A percentile compares a stretch with the other conserved stretches of the same genome.
phyloP scores from a whole-genome alignment of 2,888 invertebrate species.

The Amphimallon solstitiale region DNA sequence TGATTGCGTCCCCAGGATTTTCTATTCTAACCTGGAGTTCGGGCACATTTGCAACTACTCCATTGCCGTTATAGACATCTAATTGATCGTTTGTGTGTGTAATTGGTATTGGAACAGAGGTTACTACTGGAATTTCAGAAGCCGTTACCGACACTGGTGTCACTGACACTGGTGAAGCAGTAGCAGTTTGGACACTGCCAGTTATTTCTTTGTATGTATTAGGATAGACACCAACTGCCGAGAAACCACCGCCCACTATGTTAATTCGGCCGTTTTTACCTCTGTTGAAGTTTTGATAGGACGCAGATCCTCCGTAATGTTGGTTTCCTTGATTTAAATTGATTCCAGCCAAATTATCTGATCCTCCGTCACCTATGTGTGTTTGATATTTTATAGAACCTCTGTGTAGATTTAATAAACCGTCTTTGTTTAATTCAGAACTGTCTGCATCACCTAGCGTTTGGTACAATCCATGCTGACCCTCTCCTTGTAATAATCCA shows the following conservation, averaged over 20 bases:
- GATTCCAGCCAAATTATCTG: not conserved
- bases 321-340: not conserved
- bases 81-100: constrained; percentile 49
- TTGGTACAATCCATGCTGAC: not conserved
- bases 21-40: constrained; percentile 56
- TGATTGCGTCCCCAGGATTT: constrained; percentile 25
- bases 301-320: not conserved
- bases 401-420: not conserved
- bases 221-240: constrained; percentile 51
- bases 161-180: constrained; percentile 40
- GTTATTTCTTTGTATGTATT: constrained; percentile 14
- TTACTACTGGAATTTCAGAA: constrained; percentile 48
- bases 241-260: constrained; percentile 57
- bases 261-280: constrained; percentile 48
- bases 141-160: constrained; percentile 44
- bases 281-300: constrained; percentile 23
- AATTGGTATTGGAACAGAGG: constrained; percentile 54
- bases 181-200: constrained; percentile 39
- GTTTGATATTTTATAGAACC: constrained; percentile 6
- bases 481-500: not conserved
- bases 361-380: not conserved
- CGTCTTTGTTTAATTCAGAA: not conserved
- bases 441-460: not conserved
- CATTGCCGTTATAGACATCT: constrained; percentile 52
- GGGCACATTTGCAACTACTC: constrained; percentile 58